Conservation (phyloP, 2,797 vertebrate species). For the Cynodonichthys magdalenae region DNA sequence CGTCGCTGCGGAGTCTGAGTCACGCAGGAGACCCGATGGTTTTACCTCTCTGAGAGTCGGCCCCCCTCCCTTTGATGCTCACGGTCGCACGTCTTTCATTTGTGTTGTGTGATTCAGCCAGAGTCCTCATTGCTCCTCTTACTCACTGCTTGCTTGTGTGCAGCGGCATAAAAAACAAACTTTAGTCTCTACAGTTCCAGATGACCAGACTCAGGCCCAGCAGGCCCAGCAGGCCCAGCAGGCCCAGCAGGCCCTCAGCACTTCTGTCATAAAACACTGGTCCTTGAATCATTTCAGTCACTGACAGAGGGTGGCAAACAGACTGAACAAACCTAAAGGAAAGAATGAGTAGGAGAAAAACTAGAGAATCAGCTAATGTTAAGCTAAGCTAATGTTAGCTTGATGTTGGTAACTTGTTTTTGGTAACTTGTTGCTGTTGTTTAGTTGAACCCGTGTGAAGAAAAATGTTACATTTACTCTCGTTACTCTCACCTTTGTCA, state of each 20-base stretch:
- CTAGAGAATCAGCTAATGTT: too few relatives aligned
- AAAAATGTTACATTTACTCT: too few relatives aligned
- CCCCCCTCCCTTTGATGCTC: conserved; percentile 12
- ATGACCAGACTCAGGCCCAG: conserved; percentile 8
- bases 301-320: conserved; percentile 12
- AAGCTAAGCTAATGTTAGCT: too few relatives aligned
- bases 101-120: conserved; percentile 25
- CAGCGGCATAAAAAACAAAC: conserved; percentile 16
- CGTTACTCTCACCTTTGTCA: too few relatives aligned
- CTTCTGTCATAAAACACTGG: conserved; percentile 23
- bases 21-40: conserved; percentile 24
- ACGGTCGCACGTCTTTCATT: conserved; percentile 42
- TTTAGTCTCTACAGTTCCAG: conserved; percentile 21
- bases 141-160: background rate
- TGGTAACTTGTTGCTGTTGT: too few relatives aligned
- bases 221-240: too few relatives aligned
- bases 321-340: too few relatives aligned
- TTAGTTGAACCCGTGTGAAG: too few relatives aligned
- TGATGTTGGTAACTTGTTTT: too few relatives aligned
- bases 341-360: too few relatives aligned
- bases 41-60: conserved; percentile 18
- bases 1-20: conserved; percentile 28
- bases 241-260: conserved; percentile 8
- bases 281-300: conserved; percentile 58
- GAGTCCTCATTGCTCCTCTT: conserved; percentile 7